phyloP scores from a whole-genome alignment of 2,888 invertebrate species.

The Amphipoea lucens region DNA sequence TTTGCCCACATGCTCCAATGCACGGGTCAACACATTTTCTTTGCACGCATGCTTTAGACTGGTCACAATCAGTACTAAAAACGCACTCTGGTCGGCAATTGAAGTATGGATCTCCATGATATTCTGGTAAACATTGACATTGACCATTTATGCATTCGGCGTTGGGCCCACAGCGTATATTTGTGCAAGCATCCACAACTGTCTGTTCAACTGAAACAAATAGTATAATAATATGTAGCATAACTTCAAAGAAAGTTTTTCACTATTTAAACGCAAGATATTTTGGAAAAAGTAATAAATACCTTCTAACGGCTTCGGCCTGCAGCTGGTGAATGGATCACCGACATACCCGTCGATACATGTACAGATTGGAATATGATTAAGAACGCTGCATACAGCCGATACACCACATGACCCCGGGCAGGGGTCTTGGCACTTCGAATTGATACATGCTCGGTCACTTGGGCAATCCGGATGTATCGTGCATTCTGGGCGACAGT shows the following conservation, averaged over 20 bases:
- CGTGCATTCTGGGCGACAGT: conserved; percentile 92
- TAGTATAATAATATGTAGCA: conserved; percentile 2
- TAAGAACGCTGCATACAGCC: conserved; percentile 91
- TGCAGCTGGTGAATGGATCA: conserved; percentile 92
- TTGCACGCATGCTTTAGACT: conserved; percentile 93
- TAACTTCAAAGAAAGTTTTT: conserved; percentile 18
- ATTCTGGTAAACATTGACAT: conserved; percentile 93
- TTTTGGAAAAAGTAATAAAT: conserved; percentile 63
- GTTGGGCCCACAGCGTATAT: conserved; percentile 92
- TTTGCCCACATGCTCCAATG: conserved; percentile 92
- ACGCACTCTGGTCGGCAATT: conserved; percentile 95
- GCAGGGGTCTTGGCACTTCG: conserved; percentile 94
- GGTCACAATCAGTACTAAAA: conserved; percentile 93
- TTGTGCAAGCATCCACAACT: conserved; percentile 91
- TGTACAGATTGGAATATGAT: conserved; percentile 94
- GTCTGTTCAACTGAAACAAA: conserved; percentile 80
- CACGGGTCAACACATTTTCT: conserved; percentile 95
- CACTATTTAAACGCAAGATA: not conserved
- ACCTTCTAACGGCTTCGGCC: conserved; percentile 89
- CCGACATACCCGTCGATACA: conserved; percentile 93
- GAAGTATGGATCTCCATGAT: conserved; percentile 93
- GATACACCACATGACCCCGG: conserved; percentile 93
- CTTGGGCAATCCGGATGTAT: conserved; percentile 94
- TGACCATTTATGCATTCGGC: conserved; percentile 92
- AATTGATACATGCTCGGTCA: conserved; percentile 93